phyloP scores from a whole-genome alignment of 2,113 vertebrate species.

The Hydropotes inermis region DNA sequence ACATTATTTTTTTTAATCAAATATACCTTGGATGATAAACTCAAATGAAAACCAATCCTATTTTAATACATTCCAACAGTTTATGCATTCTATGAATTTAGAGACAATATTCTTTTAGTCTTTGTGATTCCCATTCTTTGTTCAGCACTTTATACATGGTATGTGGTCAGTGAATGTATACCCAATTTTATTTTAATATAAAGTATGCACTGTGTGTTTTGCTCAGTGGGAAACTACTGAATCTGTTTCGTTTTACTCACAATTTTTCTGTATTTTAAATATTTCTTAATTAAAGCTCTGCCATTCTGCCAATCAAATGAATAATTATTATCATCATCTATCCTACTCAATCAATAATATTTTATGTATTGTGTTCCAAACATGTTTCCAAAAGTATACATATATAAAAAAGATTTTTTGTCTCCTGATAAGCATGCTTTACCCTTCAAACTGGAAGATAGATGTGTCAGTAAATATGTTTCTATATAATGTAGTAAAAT shows the following conservation, averaged over 20 bases:
- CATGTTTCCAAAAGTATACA: not conserved
- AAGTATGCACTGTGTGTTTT: not conserved
- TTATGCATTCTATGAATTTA: not conserved
- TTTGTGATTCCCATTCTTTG: not conserved
- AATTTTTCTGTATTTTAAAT: not conserved
- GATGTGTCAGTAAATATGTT: not conserved
- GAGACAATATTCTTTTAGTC: not conserved
- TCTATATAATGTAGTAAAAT: not conserved
- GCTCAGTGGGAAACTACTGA: not conserved
- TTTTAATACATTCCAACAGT: not conserved
- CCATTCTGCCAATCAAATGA: conserved; percentile 12
- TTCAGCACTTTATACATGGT: not conserved
- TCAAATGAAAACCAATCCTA: not conserved
- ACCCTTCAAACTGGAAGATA: not conserved
- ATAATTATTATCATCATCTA: conserved; percentile 20
- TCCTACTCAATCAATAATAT: not conserved
- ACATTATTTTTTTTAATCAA: not conserved
- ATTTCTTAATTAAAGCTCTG: not conserved
- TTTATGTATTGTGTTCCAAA: not conserved
- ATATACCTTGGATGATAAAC: not conserved
- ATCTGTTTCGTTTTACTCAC: not conserved
- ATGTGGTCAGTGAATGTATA: not conserved
- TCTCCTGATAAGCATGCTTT: not conserved
- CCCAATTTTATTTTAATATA: conserved; percentile 5
- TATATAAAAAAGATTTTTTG: not conserved